Base-by-base conservation (phyloP, 2,797 vertebrate genomes). In the Erethizon dorsatum region DNA sequence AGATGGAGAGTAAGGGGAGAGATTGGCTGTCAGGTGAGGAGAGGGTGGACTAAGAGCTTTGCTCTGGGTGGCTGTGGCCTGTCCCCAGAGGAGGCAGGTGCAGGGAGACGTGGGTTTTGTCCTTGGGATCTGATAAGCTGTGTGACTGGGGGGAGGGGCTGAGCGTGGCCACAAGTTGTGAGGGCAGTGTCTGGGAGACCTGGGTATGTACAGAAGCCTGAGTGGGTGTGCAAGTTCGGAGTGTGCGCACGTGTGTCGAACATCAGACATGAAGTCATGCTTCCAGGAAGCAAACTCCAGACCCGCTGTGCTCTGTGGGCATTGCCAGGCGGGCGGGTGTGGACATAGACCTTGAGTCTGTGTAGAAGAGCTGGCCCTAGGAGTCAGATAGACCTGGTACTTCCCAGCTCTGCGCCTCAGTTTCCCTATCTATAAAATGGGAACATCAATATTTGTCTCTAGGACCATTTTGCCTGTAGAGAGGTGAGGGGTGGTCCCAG, bases 381-480 rank as follows among this genome's bases (percentile, higher is more conserved):
- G 56, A 14, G 82, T 61, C 65, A 18, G 71, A 26, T n/a, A 13
- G 15, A 45, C 47, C n/a, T 18, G 88, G 15, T 5, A 45, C 13
- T 90, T 69, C n/a, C 52, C 47, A 69, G 20, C 47, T 57, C 47
- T 17, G 14, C 13, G 47, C 86, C 82, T 94, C 63, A 37, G 78
- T 94, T 96, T 96, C 45, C 31, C 71, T 87, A 33, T 78, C 47
- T 69, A 31, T 78, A 83, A 83, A 89, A 84, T 57, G 65, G 18
- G 45, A 92, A 77, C 54, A 69, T 33, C 73, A 56, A 24, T 26
- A 20, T 52, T 71, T 59, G 41, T 95, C 75, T 83, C 78, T 4
- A n/a, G 61, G 47, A 56, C 94, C 28, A 4, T 90, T 86, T 88
- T 73, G 59, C 69, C 65, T 63, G 7, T 52, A 45, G 82, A 82